phyloP scores from a whole-genome alignment of 2,888 invertebrate species.

The Helleia helle region DNA sequence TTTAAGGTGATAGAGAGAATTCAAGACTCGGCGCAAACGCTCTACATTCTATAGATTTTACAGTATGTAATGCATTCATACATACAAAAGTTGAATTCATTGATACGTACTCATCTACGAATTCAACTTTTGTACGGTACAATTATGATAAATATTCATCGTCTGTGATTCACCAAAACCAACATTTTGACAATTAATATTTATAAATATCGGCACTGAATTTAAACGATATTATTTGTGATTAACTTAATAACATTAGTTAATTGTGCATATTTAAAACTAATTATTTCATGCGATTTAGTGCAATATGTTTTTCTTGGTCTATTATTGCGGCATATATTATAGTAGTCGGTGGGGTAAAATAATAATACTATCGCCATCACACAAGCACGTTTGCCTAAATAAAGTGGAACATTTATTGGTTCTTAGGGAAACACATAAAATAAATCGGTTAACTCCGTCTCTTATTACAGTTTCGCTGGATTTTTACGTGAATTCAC shows the following conservation, averaged over 20 bases:
- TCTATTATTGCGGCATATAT: neutral
- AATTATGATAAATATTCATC: neutral
- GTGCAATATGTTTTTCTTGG: too few species aligned
- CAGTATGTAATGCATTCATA: too few species aligned
- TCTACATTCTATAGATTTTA: neutral
- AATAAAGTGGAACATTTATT: slow-evolving; percentile 28
- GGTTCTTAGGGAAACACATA: slow-evolving; percentile 41
- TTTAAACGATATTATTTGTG: neutral
- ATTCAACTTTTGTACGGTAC: neutral
- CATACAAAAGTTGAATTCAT: too few species aligned
- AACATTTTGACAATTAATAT: slow-evolving; percentile 26
- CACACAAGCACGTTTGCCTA: neutral
- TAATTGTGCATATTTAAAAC: too few species aligned
- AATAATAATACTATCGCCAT: neutral
- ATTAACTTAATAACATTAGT: too few species aligned
- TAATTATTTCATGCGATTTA: too few species aligned
- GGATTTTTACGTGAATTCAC: slow-evolving; percentile 27
- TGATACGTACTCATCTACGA: too few species aligned
- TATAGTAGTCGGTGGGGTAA: neutral
- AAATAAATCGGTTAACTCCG: slow-evolving; percentile 42
- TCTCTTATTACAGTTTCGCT: slow-evolving; percentile 28
- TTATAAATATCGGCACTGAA: slow-evolving; percentile 30
- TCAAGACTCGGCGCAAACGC: slow-evolving; percentile 17
- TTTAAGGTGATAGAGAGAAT: slow-evolving; percentile 25
- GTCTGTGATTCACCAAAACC: neutral